These are phyloP conservation scores for Ophioninae sp. DNA, from an alignment of 2,888 invertebrate species.

Conservation along the genomic window DNA sequence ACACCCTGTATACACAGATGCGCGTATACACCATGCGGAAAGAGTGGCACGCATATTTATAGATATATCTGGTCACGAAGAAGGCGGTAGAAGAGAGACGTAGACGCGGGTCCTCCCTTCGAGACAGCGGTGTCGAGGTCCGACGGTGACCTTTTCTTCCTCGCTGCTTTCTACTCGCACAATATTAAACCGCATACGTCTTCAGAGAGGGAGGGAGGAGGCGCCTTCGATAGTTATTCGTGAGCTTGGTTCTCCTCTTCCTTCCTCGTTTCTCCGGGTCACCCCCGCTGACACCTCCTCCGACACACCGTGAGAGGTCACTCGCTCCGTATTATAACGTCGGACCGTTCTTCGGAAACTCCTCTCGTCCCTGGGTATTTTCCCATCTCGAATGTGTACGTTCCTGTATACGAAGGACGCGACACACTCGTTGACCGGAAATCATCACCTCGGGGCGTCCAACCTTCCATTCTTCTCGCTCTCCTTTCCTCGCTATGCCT, in stretches of 20 bases:
- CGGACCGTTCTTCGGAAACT: neutral
- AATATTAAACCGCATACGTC: constrained; percentile 79
- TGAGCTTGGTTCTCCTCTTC: constrained; percentile 21
- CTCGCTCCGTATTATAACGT: constrained; percentile 29
- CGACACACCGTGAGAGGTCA: constrained; percentile 14
- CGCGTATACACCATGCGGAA: neutral
- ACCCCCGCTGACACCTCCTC: neutral
- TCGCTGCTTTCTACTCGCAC: constrained; percentile 68
- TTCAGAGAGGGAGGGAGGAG: constrained; percentile 70
- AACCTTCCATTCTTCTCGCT: neutral
- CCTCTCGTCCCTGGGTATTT: neutral
- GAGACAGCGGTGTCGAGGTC: constrained; percentile 38
- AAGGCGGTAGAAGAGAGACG: constrained; percentile 49
- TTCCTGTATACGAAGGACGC: neutral
- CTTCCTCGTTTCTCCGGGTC: neutral
- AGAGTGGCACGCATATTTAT: neutral
- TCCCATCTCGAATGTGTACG: constrained; percentile 28
- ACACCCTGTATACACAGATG: neutral
- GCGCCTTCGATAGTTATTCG: constrained; percentile 62
- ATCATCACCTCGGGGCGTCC: constrained; percentile 47
- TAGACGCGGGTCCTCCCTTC: constrained; percentile 52
- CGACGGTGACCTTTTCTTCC: constrained; percentile 69
- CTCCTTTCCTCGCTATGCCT: neutral
- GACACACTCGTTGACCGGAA: constrained; percentile 42
- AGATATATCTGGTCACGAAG: constrained; percentile 45